These are phyloP conservation scores for Poecilia wingei DNA, from an alignment of 2,797 vertebrate genomes.

Conservation along the genomic window DNA sequence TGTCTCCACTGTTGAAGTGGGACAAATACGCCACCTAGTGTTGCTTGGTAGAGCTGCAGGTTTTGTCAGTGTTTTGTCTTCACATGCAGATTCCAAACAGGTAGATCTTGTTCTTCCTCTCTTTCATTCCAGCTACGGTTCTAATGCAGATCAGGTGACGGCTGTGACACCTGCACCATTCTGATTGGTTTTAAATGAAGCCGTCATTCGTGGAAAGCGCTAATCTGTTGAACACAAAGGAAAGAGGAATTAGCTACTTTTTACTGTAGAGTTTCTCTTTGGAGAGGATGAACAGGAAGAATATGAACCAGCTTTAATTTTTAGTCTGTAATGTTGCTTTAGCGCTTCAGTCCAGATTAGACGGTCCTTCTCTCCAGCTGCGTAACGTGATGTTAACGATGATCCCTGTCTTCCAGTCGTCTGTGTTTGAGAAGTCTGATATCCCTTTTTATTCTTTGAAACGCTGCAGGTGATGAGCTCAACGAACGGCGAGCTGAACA, in stretches of 20 bases:
- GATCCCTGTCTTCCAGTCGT: constrained; percentile 15
- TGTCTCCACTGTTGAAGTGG: constrained; percentile 28
- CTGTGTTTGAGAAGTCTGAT: constrained; percentile 27
- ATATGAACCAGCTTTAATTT: background rate
- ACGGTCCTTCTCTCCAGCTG: background rate
- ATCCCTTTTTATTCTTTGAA: constrained; percentile 9
- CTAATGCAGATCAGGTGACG: background rate
- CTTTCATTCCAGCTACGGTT: background rate
- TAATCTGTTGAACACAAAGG: background rate
- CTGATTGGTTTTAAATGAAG: background rate
- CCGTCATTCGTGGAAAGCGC: background rate
- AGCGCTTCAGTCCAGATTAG: constrained; percentile 23
- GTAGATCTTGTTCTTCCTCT: constrained; percentile 17
- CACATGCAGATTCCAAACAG: background rate
- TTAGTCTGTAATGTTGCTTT: constrained; percentile 19
- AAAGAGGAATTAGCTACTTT: background rate
- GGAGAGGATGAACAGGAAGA: constrained; percentile 5
- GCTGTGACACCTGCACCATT: background rate
- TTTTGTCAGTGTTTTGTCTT: constrained; percentile 16
- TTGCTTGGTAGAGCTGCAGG: constrained; percentile 46
- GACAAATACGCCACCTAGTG: constrained; percentile 68
- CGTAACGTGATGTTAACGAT: constrained; percentile 24
- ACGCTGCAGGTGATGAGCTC: constrained; percentile 92
- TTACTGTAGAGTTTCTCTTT: background rate
- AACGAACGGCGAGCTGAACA: constrained; percentile 96